These are phyloP conservation scores for Thyatira batis DNA, from an alignment of 2,888 invertebrate genomes.

Conservation along the genomic window DNA sequence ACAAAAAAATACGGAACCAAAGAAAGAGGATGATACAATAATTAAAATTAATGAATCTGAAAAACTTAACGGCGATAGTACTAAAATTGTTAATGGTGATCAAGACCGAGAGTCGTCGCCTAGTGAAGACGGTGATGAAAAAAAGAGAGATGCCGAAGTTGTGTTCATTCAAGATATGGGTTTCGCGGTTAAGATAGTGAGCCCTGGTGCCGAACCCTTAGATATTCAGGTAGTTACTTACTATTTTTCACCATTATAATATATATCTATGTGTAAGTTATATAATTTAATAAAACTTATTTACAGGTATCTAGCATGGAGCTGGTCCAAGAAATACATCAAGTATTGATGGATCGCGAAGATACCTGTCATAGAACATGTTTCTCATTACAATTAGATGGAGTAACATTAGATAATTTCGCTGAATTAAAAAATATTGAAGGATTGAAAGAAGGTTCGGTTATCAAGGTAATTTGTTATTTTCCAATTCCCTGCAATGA, in stretches of 20 bases:
- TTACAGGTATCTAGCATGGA: conserved; percentile 96
- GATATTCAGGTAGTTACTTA: conserved; percentile 89
- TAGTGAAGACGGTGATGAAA: conserved; percentile 80
- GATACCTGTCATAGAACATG: conserved; percentile 99
- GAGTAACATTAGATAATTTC: conserved; percentile 97
- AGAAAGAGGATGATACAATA: conserved; percentile 44
- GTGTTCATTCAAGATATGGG: conserved; percentile 95
- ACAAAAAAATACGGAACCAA: conserved; percentile 45
- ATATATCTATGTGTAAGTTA: conserved; percentile 20
- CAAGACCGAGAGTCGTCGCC: conserved; percentile 73
- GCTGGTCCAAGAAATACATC: conserved; percentile 98
- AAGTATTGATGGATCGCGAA: conserved; percentile 98
- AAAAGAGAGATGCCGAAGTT: conserved; percentile 88
- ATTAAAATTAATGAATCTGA: conserved; percentile 47
- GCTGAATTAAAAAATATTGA: conserved; percentile 98
- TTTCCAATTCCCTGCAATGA: too few relatives aligned
- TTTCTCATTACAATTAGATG: conserved; percentile 97
- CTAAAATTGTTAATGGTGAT: conserved; percentile 65
- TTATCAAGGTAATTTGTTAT: conserved; percentile 88
- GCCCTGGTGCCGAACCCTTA: conserved; percentile 95
- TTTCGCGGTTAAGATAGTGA: conserved; percentile 95
- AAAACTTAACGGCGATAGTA: conserved; percentile 57
- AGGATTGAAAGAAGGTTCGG: conserved; percentile 95
- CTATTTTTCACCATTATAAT: conserved; percentile 12
- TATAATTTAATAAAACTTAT: conserved; percentile 13